Base-by-base conservation (phyloP, 2,888 invertebrate genomes). In the Trachelus troglodyta region DNA sequence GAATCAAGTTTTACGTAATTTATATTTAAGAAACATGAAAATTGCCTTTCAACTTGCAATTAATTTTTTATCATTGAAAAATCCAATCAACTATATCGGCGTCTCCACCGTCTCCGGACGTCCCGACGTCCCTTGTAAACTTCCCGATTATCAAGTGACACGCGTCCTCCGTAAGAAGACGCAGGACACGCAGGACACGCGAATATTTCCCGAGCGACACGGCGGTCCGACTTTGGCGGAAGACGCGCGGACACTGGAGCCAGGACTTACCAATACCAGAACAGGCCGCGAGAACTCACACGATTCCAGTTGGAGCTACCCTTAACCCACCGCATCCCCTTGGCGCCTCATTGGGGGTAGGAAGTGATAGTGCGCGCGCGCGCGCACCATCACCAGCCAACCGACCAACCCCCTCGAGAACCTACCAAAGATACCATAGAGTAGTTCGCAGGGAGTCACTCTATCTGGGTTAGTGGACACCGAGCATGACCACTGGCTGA, bases 181-280 rank as follows among this genome's bases (percentile, higher is more conserved):
- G 37, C 37, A 37, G 56, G 23, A 56, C 56, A 56, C 56, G 40
- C 56, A 56, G 56, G 23, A 56, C 23, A 23, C 23, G 56, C 56
- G 56, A 56, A 56, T 56, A 56, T 23, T 23, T 23, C 9, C 1
- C 56, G 56, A 56, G 56, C 56, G 23, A 85, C 86, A 87, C 88
- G 86, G 23, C 87, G 85, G 88, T 90, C 89, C 88, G 88, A 87
- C 89, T 83, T 88, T 90, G 88, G 91, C 90, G 89, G 86, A 88
- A 90, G 91, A 89, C 90, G 91, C 91, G 90, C 90, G 90, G 89
- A 87, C 90, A 91, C 91, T 91, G 91, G 84, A 85, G 84, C 81
- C 84, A 85, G 86, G 85, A 89, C 86, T 88, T 86, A 82, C 84
- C 82, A 83, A 81, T 86, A 86, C 79, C 77, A 77, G 81, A 81